Evolutionary conservation across 2,797 vertebrate genomes (phyloP), one percentile per base, ranked within the genome.

Genomic region (Hyperoplus immaculatus): DNA sequence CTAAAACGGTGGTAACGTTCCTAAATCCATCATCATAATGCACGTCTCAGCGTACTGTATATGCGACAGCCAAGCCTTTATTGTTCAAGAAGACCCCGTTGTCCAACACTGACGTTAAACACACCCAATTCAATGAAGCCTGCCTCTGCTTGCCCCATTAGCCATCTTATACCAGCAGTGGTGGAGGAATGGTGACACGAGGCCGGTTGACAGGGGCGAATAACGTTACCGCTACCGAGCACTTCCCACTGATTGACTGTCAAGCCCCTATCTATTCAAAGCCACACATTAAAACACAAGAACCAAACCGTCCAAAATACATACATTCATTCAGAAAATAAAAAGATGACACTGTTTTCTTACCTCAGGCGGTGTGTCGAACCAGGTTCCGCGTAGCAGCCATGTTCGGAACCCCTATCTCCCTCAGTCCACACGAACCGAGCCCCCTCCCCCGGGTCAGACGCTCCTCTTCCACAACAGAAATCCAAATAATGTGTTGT

Each of bases 311-410:
- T 2, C 18, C 21, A n/a, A 13, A 10, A 73, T 72, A 12, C 71
- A 77, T 14, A 79, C 11, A 64, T 55, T 13, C 46, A 47, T 38
- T 21, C 3, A 8, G 8, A 60, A 45, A 18, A 6, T 42, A 36
- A 64, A 13, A 43, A 70, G 45, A 69, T 38, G 47, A 13, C 15
- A 11, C 54, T 71, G 69, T 15, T 64, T 18, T 73, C 94, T 95
- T 94, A 96, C 95, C 95, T 96, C 95, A 96, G 95, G 94, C 93
- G 88, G 93, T 85, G 91, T 89, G 91, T 95, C 92, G 93, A 90
- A 92, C 94, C 92, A 87, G 92, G 94, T 93, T 92, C 91, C 94
- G 91, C 89, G 93, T 86, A 93, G 94, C 93, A 95, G 95, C 95
- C 95, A 96, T 96, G 90, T 95, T 94, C 93, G 91, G 93, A 94